Evolutionary conservation across 1,140 invertebrate genomes (phyloP).

Genomic region (Penaeus chinensis): DNA sequence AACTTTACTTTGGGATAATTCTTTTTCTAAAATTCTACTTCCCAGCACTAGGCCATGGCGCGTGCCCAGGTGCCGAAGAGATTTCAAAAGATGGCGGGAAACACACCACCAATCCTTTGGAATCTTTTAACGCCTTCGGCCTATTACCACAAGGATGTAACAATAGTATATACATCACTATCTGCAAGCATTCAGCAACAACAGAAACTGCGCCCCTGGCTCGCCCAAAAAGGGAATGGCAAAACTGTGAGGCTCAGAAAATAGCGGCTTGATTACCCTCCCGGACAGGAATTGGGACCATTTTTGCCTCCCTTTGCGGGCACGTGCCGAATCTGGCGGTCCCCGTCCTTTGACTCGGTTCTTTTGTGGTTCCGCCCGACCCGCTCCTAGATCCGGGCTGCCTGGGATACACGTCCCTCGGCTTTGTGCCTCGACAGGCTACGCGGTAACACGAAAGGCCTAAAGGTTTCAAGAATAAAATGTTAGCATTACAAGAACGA

Average conservation of each 20-base stretch:
- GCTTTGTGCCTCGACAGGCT: conserved; percentile 27
- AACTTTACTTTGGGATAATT: no score
- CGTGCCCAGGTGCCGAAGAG: conserved; percentile 39
- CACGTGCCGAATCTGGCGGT: conserved; percentile 38
- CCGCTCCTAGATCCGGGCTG: conserved; percentile 5
- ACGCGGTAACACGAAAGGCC: background rate
- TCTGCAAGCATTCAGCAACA: background rate
- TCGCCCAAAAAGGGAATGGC: background rate
- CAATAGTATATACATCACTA: background rate
- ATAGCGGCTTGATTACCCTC: conserved; percentile 23
- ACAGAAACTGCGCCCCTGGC: no score
- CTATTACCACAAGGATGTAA: no score
- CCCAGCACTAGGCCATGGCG: background rate
- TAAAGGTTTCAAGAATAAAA: background rate
- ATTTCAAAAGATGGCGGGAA: conserved; percentile 49
- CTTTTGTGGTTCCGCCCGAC: conserved; percentile 31
- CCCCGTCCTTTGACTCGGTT: conserved; percentile 37
- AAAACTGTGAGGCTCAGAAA: conserved; percentile 7
- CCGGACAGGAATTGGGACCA: conserved; percentile 41
- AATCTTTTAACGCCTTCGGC: background rate
- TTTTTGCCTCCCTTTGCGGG: conserved; percentile 40
- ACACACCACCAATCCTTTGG: conserved; percentile 12
- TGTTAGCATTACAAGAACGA: no score
- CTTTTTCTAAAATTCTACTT: no score
- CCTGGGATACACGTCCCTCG: conserved; percentile 28